Evolutionary conservation across 2,888 invertebrate species (phyloP).

Genomic region (Acholoe squamosa): DNA sequence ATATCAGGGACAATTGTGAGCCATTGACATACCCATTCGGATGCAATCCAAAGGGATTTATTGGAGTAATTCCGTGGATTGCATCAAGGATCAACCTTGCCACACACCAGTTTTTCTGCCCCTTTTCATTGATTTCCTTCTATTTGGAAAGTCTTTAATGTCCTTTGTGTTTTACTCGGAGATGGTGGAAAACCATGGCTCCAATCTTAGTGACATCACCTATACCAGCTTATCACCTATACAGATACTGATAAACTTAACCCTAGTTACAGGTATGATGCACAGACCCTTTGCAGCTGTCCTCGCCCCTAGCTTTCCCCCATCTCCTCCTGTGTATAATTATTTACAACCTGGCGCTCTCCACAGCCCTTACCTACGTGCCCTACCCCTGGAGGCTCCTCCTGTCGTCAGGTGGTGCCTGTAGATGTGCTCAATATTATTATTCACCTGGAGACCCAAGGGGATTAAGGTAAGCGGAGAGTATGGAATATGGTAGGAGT

Average conservation of each 20-base stretch:
- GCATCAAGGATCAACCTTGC: too few species aligned
- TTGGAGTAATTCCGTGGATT: too few species aligned
- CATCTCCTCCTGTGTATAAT: conserved; percentile 10
- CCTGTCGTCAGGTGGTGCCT: background rate
- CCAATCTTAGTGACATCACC: too few species aligned
- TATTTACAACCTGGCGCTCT: background rate
- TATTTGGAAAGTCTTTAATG: too few species aligned
- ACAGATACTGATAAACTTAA: background rate
- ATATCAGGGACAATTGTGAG: too few species aligned
- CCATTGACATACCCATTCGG: too few species aligned
- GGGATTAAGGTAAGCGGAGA: background rate
- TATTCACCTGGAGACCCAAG: background rate
- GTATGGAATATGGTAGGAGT: background rate
- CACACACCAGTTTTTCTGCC: too few species aligned
- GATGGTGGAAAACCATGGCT: too few species aligned
- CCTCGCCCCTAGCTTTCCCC: background rate
- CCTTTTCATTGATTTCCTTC: too few species aligned
- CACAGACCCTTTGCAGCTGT: background rate
- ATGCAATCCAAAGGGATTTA: too few species aligned
- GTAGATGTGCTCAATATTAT: background rate
- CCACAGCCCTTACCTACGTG: conserved; percentile 15
- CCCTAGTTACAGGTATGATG: conserved; percentile 12
- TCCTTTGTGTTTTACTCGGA: too few species aligned
- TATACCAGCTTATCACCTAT: background rate
- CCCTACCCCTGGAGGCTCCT: background rate